phyloP scores from a whole-genome alignment of 2,797 vertebrate species.

The Amazona finschi region DNA sequence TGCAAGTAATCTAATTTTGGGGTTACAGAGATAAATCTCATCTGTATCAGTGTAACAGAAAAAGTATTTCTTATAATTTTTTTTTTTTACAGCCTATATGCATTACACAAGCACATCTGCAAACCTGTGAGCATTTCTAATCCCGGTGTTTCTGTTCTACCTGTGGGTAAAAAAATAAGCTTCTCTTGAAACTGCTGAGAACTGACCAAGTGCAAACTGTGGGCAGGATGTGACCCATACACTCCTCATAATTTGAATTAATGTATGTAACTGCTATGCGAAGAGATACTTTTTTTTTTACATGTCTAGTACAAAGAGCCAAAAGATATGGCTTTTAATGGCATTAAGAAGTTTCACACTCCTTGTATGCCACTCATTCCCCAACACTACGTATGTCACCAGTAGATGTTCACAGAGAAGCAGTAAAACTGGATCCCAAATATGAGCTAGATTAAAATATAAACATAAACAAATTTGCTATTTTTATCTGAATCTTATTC shows the following conservation, averaged over 20 bases:
- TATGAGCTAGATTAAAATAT: background rate
- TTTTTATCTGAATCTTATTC: background rate
- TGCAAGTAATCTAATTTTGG: background rate
- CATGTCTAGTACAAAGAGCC: fast-evolving
- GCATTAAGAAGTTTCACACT: background rate
- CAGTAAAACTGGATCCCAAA: background rate
- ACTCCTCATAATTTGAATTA: background rate
- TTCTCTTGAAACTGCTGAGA: background rate
- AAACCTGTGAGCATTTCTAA: background rate
- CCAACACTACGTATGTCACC: background rate
- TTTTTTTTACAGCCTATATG: background rate
- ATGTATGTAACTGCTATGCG: too few species aligned
- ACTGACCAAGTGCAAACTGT: background rate
- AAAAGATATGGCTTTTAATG: background rate
- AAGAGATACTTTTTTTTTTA: background rate
- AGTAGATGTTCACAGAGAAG: background rate
- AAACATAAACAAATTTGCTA: background rate
- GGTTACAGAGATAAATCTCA: slow-evolving; percentile 13
- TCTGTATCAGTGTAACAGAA: background rate
- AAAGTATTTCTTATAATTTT: background rate
- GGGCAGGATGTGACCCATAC: background rate
- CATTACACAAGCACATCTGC: background rate
- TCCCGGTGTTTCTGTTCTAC: background rate
- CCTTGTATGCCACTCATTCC: fast-evolving
- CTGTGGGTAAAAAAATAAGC: background rate